These are phyloP conservation scores for Brachionus rotundiformis DNA, from an alignment of 1,140 invertebrate genomes.

Conservation along the genomic window DNA sequence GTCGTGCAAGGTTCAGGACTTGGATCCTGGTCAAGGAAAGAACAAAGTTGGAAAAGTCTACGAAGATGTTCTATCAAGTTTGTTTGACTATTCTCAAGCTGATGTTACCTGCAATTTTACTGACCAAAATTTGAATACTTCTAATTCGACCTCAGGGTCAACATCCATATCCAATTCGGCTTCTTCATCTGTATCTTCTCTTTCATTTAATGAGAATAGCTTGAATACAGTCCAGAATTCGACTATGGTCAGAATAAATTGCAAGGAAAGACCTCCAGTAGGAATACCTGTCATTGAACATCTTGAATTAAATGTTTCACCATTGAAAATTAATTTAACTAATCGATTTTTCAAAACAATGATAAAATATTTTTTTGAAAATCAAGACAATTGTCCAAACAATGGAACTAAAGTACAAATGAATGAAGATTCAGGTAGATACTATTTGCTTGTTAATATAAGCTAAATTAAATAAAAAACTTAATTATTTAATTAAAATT, in stretches of 20 bases:
- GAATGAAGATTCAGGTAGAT: constrained; percentile 8
- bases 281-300: constrained; percentile 93
- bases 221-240: neutral
- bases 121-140: neutral
- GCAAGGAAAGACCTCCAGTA: constrained; percentile 69
- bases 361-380: constrained; percentile 98
- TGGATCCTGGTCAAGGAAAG: neutral
- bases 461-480: neutral
- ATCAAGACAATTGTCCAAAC: constrained; percentile 68
- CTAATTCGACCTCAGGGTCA: neutral
- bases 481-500: too few species aligned
- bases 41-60: neutral
- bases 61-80: constrained; percentile 31
- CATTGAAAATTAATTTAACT: constrained; percentile 73
- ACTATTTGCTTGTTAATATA: neutral
- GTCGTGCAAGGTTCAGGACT: constrained; percentile 32
- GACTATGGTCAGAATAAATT: constrained; percentile 46
- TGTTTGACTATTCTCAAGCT: neutral
- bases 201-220: neutral
- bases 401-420: neutral
- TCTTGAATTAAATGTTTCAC: constrained; percentile 61
- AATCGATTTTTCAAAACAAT: constrained; percentile 96
- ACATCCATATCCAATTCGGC: neutral
- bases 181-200: neutral
- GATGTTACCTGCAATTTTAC: neutral